Evolutionary conservation across 2,888 invertebrate genomes (phyloP).

Genomic region (Drosophila nr. perissopoda): DNA sequence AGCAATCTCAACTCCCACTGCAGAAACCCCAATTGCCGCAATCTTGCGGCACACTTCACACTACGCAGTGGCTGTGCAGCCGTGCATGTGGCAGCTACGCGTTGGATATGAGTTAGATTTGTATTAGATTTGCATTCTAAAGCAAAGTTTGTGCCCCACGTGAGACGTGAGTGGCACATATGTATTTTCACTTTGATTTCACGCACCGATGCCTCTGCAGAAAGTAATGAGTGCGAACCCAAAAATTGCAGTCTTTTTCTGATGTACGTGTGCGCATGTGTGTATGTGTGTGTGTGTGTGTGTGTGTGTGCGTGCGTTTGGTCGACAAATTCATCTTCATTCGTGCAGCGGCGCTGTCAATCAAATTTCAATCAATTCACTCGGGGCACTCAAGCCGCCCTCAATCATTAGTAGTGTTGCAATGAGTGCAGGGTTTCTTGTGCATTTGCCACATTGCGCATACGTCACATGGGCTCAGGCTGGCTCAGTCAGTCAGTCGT

Average conservation of each 20-base stretch:
- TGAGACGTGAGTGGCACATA: conserved; percentile 39
- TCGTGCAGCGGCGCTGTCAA: conserved; percentile 54
- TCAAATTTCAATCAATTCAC: conserved; percentile 64
- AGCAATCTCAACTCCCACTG: conserved; percentile 4
- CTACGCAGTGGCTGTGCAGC: conserved; percentile 29
- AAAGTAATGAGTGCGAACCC: conserved; percentile 39
- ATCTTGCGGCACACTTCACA: neutral
- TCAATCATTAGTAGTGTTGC: conserved; percentile 34
- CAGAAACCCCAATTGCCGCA: conserved; percentile 3
- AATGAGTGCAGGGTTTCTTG: conserved; percentile 3
- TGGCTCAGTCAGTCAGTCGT: conserved; percentile 1
- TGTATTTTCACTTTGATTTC: conserved; percentile 64
- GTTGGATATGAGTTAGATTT: conserved; percentile 57
- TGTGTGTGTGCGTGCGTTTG: neutral
- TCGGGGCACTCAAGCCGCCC: conserved; percentile 17
- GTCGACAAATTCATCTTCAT: conserved; percentile 50
- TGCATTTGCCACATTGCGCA: conserved; percentile 43
- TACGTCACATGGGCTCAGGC: conserved; percentile 37
- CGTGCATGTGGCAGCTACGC: conserved; percentile 60
- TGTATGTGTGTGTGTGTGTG: neutral
- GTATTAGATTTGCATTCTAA: conserved; percentile 71
- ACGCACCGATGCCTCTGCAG: conserved; percentile 54
- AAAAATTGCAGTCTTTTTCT: neutral
- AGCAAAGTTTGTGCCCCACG: conserved; percentile 63
- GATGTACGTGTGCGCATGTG: neutral